phyloP scores from a whole-genome alignment of 2,797 vertebrate species.

The Hoplostethus mediterraneus region DNA sequence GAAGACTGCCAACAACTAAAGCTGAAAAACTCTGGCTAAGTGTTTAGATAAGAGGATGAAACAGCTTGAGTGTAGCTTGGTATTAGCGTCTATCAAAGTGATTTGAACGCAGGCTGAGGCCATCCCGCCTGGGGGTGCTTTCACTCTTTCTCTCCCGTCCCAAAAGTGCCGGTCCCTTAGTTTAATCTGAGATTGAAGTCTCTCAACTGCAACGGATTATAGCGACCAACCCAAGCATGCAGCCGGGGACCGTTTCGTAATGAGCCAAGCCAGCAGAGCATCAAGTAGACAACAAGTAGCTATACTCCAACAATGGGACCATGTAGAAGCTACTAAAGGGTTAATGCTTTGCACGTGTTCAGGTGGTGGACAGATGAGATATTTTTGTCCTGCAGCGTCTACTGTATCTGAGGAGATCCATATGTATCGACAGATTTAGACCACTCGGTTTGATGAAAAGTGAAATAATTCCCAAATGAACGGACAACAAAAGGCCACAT shows the following conservation, averaged over 20 bases:
- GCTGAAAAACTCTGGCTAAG: slow-evolving; percentile 58
- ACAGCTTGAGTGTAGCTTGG: slow-evolving; percentile 49
- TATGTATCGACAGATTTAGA: not conserved
- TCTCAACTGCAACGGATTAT: slow-evolving; percentile 75
- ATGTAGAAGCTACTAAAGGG: slow-evolving; percentile 8
- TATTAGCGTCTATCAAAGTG: slow-evolving; percentile 62
- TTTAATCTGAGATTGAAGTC: slow-evolving; percentile 81
- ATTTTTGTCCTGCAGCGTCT: not conserved
- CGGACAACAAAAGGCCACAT: slow-evolving; percentile 59
- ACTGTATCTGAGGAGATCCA: not conserved
- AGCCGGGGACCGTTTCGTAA: slow-evolving; percentile 58
- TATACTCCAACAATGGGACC: slow-evolving; percentile 12
- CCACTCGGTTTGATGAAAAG: slow-evolving; percentile 28
- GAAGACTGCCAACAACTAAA: slow-evolving; percentile 60
- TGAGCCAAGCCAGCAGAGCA: slow-evolving; percentile 63
- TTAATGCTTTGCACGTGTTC: slow-evolving; percentile 10
- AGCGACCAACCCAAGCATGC: slow-evolving; percentile 59
- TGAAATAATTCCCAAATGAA: slow-evolving; percentile 30
- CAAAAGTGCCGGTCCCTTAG: slow-evolving; percentile 59
- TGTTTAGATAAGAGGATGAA: slow-evolving; percentile 68
- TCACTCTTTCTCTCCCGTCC: slow-evolving; percentile 61
- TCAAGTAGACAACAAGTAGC: slow-evolving; percentile 66
- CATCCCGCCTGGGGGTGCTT: slow-evolving; percentile 47
- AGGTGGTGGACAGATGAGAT: slow-evolving; percentile 18
- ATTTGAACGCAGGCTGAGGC: slow-evolving; percentile 63